Percentiles rank a stretch among this genome's conserved stretches.
Conservation (phyloP, 37 sponge, comb jelly and placozoan genomes). For the Beroe forskalii region DNA sequence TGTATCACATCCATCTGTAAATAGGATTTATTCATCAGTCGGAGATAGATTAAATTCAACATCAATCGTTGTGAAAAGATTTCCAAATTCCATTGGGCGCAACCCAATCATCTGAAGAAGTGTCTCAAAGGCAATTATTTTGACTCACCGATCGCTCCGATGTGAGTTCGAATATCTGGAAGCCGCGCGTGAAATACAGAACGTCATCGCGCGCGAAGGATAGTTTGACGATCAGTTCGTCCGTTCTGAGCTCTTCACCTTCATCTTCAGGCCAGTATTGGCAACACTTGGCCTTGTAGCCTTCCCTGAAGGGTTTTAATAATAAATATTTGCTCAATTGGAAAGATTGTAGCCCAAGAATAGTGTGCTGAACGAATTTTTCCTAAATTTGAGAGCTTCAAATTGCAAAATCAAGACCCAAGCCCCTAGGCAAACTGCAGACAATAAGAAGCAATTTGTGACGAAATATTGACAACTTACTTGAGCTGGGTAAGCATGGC, state of each 20-base stretch:
- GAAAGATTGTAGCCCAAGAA: too few species aligned
- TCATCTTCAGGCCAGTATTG: conserved; percentile 59
- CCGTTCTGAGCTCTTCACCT: neutral
- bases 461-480: too few species aligned
- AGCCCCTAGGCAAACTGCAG: too few species aligned
- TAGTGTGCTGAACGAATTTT: too few species aligned
- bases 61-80: too few species aligned
- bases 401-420: too few species aligned
- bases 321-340: neutral
- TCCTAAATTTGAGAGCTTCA: too few species aligned
- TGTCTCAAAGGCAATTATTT: too few species aligned
- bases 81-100: too few species aligned
- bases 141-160: conserved; percentile 37
- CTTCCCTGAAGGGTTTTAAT: conserved; percentile 59
- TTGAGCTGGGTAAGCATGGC: conserved; percentile 56
- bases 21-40: neutral
- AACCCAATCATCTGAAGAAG: too few species aligned
- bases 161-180: neutral
- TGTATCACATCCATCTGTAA: conserved; percentile 59
- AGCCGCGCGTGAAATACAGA: conserved; percentile 13
- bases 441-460: too few species aligned
- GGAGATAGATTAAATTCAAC: too few species aligned
- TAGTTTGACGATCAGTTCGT: conserved; percentile 13
- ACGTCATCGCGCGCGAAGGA: conserved; percentile 47
- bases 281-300: conserved; percentile 58